These are phyloP conservation scores for Sylvilagus floridanus DNA, from an alignment of 2,797 vertebrate species.

Conservation along the genomic window DNA sequence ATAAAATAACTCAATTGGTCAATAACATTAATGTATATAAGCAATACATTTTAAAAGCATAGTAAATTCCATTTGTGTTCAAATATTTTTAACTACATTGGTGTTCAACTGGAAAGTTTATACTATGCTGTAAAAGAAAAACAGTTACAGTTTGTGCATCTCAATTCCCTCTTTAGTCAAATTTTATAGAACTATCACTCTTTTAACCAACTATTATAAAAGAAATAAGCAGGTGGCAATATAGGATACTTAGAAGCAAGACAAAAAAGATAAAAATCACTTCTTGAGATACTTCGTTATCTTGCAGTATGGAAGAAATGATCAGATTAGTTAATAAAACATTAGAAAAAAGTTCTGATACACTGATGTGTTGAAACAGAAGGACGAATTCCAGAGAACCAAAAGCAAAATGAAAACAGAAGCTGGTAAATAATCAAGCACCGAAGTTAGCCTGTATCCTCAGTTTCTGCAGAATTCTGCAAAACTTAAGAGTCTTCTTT, in stretches of 20 bases:
- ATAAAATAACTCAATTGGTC: constrained; percentile 1
- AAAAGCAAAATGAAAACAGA: neutral
- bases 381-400: neutral
- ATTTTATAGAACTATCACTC: neutral
- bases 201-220: neutral
- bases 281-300: neutral
- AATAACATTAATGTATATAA: neutral
- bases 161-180: constrained; percentile 12
- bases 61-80: neutral
- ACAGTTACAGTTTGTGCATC: neutral
- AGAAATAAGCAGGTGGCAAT: neutral
- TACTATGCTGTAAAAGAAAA: neutral
- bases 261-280: neutral
- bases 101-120: constrained; percentile 10
- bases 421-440: neutral
- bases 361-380: constrained; percentile 13
- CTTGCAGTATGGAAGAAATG: neutral
- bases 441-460: neutral
- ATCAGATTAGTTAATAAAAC: neutral
- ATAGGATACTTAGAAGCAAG: neutral
- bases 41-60: constrained; percentile 10
- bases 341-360: neutral
- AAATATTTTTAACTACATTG: neutral
- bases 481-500: neutral
- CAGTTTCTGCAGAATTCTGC: neutral